Conservation (phyloP, 2,888 invertebrate genomes). For the Spilosoma lubricipeda region DNA sequence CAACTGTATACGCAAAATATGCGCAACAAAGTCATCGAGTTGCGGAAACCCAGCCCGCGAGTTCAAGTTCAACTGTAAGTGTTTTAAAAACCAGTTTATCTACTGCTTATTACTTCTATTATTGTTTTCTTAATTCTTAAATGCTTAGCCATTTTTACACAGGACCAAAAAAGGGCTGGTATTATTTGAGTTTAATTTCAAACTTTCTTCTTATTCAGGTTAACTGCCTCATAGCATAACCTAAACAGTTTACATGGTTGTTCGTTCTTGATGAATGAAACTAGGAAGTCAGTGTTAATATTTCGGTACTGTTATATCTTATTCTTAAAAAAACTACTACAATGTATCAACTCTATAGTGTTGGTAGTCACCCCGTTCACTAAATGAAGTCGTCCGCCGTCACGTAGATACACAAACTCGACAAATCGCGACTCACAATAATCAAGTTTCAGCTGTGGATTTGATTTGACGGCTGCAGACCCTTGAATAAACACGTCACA, state of each 20-base stretch:
- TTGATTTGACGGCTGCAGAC: conserved; percentile 52
- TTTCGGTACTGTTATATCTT: background rate
- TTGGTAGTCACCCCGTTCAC: conserved; percentile 41
- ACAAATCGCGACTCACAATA: conserved; percentile 59
- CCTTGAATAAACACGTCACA: conserved; percentile 20
- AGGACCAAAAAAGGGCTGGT: too few relatives aligned
- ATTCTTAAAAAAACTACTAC: background rate
- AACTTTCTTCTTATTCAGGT: too few relatives aligned
- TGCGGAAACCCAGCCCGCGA: too few relatives aligned
- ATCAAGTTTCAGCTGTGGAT: conserved; percentile 58
- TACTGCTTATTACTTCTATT: background rate
- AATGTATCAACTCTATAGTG: conserved; percentile 21
- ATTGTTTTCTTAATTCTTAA: too few relatives aligned
- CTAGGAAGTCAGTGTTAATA: background rate
- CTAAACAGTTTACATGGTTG: too few relatives aligned
- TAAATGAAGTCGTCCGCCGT: conserved; percentile 62
- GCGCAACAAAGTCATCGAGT: too few relatives aligned
- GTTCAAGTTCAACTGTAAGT: too few relatives aligned
- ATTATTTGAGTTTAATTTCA: too few relatives aligned
- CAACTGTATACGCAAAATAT: too few relatives aligned
- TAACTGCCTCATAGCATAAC: too few relatives aligned
- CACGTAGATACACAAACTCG: conserved; percentile 66
- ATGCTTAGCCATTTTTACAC: too few relatives aligned
- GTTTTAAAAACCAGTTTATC: background rate
- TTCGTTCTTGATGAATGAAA: too few relatives aligned